Base-by-base conservation (phyloP, 1,140 invertebrate species). In the Pogonus chalceus region DNA sequence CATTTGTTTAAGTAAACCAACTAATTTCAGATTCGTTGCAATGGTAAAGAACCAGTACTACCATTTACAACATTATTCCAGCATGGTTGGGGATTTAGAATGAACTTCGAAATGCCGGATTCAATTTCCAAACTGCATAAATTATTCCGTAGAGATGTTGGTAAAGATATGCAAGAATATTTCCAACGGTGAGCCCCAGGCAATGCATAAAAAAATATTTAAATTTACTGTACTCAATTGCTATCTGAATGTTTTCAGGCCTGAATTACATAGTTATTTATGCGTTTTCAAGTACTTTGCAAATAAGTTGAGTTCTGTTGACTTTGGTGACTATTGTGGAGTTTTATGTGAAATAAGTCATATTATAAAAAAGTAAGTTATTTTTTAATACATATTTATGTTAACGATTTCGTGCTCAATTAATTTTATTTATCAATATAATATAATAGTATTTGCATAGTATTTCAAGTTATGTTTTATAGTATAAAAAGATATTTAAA, bases 31-130 rank as follows among this genome's bases (percentile, higher is more conserved):
- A 4, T 43, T 4, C 37, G 37, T 43, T 43, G 7, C 3, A 43
- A 43, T 43, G 37, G 37, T 4, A 43, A 43, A 43, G 37, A 43
- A 43, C 37, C 37, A 12, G 37, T 43, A 43, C 18, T 43, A 18
- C 37, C 37, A 12, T 43, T 43, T 43, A 43, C 37, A 7, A 43
- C 37, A 18, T 4, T 43, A 10, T 43, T 43, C 37, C 37, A 43
- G 18, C 37, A 43, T 18, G 37, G 37, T 18, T 43, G 37, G 37
- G 37, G 37, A 4, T 43, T 43, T 43, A 7, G 37, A 43, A 43
- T 43, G 37, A 43, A 43, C 18, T 43, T 7, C 7, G 9, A 9
- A 43, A 12, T 43, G 37, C 37, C 37, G 7, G 37, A 43, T 43
- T 12, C 37, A 43, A 43, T 43, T 4, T 3, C 9, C 4, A 18